These are phyloP conservation scores for Molorchus minor DNA, from an alignment of 2,888 invertebrate genomes.

Conservation along the genomic window DNA sequence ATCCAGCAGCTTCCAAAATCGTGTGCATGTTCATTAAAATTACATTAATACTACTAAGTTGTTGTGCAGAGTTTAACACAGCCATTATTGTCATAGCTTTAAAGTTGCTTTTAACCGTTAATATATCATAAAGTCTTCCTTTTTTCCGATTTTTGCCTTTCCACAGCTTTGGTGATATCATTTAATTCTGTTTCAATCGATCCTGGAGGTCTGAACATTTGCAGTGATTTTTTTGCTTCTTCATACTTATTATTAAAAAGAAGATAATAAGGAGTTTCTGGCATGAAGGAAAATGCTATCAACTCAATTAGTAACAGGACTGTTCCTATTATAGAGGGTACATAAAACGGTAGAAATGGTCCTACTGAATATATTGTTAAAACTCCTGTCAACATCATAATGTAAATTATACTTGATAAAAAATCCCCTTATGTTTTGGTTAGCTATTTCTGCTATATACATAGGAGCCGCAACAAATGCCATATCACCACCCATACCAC, in stretches of 20 bases:
- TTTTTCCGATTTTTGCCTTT: slow-evolving; percentile 54
- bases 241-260: slow-evolving; percentile 50
- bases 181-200: slow-evolving; percentile 54
- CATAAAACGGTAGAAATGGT: slow-evolving; percentile 50
- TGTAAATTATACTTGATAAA: slow-evolving; percentile 56
- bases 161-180: slow-evolving; percentile 54
- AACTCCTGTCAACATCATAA: slow-evolving; percentile 58
- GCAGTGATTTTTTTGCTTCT: slow-evolving; percentile 51
- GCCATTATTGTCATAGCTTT: slow-evolving; percentile 58
- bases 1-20: slow-evolving; percentile 55
- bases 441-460: slow-evolving; percentile 60
- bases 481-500: slow-evolving; percentile 57
- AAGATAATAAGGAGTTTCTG: slow-evolving; percentile 58
- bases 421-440: slow-evolving; percentile 58
- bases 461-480: slow-evolving; percentile 59
- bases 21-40: slow-evolving; percentile 60
- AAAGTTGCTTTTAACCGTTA: slow-evolving; percentile 55
- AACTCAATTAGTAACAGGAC: slow-evolving; percentile 52
- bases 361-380: slow-evolving; percentile 56
- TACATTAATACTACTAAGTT: slow-evolving; percentile 59
- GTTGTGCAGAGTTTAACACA: slow-evolving; percentile 57
- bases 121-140: slow-evolving; percentile 54
- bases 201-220: slow-evolving; percentile 45
- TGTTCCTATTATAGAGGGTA: slow-evolving; percentile 55
- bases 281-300: slow-evolving; percentile 56